phyloP scores from a whole-genome alignment of 1,140 invertebrate species.

The Globodera rostochiensis region DNA sequence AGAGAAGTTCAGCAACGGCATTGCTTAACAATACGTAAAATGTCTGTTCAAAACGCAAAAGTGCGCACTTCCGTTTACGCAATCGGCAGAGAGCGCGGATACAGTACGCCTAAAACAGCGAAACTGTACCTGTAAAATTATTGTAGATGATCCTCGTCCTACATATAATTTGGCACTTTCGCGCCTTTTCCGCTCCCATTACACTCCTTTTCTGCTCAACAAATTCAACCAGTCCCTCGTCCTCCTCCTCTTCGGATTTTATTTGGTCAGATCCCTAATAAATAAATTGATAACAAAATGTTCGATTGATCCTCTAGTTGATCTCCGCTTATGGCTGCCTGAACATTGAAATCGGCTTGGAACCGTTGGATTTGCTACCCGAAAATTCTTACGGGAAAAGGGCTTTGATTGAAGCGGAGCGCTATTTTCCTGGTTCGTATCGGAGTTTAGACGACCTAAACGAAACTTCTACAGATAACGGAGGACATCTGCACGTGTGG shows the following conservation, averaged over 20 bases:
- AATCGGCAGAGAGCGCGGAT: background rate
- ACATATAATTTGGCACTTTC: conserved; percentile 65
- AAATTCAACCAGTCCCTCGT: conserved; percentile 83
- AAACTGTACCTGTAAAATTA: background rate
- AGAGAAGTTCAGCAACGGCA: conserved; percentile 61
- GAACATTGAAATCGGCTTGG: conserved; percentile 65
- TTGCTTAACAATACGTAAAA: conserved; percentile 58
- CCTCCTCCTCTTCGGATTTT: conserved; percentile 82
- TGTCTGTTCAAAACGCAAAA: background rate
- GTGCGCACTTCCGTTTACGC: background rate
- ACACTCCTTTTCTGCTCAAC: conserved; percentile 84
- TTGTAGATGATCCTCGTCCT: background rate
- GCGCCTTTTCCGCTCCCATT: conserved; percentile 78
- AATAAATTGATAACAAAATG: background rate
- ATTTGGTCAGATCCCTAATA: conserved; percentile 69
- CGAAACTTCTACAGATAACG: conserved; percentile 51
- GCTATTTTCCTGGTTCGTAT: conserved; percentile 59
- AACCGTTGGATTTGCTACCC: conserved; percentile 65
- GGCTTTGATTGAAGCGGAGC: conserved; percentile 55
- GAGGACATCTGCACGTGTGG: conserved; percentile 62
- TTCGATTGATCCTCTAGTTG: conserved; percentile 61
- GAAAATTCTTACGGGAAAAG: conserved; percentile 65
- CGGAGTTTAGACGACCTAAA: background rate
- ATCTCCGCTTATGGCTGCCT: conserved; percentile 61
- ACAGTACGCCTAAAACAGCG: conserved; percentile 17